phyloP scores from a whole-genome alignment of 2,888 invertebrate genomes.

The Crocallis elinguaria region DNA sequence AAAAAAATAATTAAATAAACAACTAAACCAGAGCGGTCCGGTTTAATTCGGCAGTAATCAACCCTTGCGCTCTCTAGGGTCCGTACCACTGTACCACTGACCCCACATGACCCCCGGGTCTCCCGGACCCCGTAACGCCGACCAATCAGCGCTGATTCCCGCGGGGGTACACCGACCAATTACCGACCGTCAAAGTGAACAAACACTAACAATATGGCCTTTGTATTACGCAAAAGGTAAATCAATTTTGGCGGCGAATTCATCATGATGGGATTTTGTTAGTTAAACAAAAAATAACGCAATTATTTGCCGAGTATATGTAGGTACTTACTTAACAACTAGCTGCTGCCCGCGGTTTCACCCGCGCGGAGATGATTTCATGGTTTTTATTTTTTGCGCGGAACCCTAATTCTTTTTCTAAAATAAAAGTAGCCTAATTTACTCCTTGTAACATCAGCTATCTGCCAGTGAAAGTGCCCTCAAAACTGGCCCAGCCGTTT shows the following conservation, averaged over 20 bases:
- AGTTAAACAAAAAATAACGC: too few species aligned
- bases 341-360: too few species aligned
- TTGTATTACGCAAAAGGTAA: constrained; percentile 1
- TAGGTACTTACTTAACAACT: too few species aligned
- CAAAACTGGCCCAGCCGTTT: too few species aligned
- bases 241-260: constrained; percentile 21
- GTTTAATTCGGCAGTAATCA: constrained; percentile 28
- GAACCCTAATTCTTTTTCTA: too few species aligned
- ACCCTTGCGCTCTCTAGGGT: constrained; percentile 13
- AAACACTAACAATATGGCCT: constrained; percentile 25
- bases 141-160: constrained; percentile 41
- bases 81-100: constrained; percentile 1
- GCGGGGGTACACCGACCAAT: constrained; percentile 45
- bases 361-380: too few species aligned
- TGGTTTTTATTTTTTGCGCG: too few species aligned
- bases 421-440: too few species aligned
- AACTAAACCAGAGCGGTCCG: constrained; percentile 17
- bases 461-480: too few species aligned
- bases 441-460: too few species aligned
- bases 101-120: constrained; percentile 14
- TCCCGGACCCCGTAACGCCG: constrained; percentile 25
- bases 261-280: not conserved
- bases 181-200: constrained; percentile 30
- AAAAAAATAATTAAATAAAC: constrained; percentile 16
- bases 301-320: too few species aligned